phyloP scores from a whole-genome alignment of 2,888 invertebrate genomes.

The Drosophila borborema region DNA sequence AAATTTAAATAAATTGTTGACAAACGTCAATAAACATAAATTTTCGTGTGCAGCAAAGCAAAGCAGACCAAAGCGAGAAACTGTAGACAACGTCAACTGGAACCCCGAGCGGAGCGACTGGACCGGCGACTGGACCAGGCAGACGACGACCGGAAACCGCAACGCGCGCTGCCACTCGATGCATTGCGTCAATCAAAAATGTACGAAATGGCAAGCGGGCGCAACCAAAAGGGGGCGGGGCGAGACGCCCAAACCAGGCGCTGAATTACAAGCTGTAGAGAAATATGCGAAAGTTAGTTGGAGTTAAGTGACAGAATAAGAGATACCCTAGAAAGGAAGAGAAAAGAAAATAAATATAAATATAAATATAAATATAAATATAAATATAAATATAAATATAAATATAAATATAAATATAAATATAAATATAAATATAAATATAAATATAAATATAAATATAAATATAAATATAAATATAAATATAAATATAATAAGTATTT shows the following conservation, averaged over 20 bases:
- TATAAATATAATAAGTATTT: not conserved
- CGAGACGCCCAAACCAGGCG: conserved; percentile 17
- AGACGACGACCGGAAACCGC: conserved; percentile 73
- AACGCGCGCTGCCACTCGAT: conserved; percentile 54
- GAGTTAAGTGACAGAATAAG: not conserved
- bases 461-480: not conserved
- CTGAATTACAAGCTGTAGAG: conserved; percentile 1
- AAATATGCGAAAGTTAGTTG: not conserved
- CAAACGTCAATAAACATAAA: conserved; percentile 82
- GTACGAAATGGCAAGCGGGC: conserved; percentile 47
- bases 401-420: not conserved
- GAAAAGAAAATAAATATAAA: no score
- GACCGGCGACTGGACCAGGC: conserved; percentile 26
- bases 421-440: not conserved
- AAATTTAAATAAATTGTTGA: conserved; percentile 82
- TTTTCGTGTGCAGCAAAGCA: conserved; percentile 75
- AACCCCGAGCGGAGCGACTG: conserved; percentile 6
- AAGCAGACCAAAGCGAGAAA: conserved; percentile 35
- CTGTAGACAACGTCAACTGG: conserved; percentile 19
- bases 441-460: not conserved
- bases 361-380: not conserved
- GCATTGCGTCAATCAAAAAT: conserved; percentile 75
- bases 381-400: not conserved
- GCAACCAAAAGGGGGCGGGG: not conserved
- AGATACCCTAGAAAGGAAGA: not conserved